These are phyloP conservation scores for Palloptera scutellata DNA, from an alignment of 2,888 invertebrate species.

Conservation along the genomic window DNA sequence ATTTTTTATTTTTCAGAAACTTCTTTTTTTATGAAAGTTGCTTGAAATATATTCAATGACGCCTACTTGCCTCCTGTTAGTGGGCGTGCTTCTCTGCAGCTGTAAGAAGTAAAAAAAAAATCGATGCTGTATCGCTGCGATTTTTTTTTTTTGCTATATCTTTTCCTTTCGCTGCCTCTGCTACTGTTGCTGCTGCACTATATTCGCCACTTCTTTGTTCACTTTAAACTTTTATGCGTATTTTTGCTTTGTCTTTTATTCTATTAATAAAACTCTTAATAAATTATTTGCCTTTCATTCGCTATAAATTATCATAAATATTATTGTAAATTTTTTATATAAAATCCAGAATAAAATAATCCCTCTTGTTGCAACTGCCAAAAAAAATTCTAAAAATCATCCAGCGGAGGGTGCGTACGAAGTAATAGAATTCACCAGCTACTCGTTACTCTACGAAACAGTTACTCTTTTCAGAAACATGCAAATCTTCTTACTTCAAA, in stretches of 20 bases:
- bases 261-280: too few species aligned
- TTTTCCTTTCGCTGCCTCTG: conserved; percentile 11
- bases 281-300: too few species aligned
- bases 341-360: conserved; percentile 28
- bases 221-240: not conserved
- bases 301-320: conserved; percentile 2
- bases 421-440: too few species aligned
- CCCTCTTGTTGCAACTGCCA: conserved; percentile 24
- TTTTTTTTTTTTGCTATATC: conserved; percentile 17
- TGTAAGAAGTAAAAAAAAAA: too few species aligned
- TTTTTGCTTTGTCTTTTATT: not conserved
- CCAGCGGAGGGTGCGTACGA: conserved; percentile 19
- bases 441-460: too few species aligned
- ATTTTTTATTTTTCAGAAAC: not conserved
- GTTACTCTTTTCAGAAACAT: too few species aligned
- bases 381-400: conserved; percentile 31
- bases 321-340: conserved; percentile 16
- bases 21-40: not conserved
- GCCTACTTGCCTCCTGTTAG: conserved; percentile 32
- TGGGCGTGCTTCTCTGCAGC: too few species aligned
- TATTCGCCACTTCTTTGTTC: not conserved
- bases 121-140: conserved; percentile 24
- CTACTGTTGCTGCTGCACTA: conserved; percentile 41
- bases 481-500: too few species aligned
- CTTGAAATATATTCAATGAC: not conserved